These are phyloP conservation scores for Vimba vimba DNA, from an alignment of 2,113 vertebrate genomes.

Conservation along the genomic window DNA sequence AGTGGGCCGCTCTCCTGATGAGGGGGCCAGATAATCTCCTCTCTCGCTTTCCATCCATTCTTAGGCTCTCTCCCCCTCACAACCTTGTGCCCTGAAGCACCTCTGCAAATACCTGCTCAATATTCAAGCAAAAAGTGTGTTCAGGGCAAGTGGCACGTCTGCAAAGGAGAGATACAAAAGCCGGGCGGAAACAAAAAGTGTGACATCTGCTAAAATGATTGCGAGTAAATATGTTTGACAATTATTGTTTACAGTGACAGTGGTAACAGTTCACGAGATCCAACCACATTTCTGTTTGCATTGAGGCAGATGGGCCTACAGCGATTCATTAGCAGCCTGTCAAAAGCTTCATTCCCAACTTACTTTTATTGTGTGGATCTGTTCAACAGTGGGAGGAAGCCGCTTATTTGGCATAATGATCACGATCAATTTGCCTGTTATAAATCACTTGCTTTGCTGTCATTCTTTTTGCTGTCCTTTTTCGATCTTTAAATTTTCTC, in stretches of 20 bases:
- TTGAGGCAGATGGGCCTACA: constrained; percentile 84
- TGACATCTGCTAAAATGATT: constrained; percentile 88
- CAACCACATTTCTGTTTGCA: constrained; percentile 81
- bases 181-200: constrained; percentile 78
- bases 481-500: constrained; percentile 53
- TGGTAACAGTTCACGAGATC: constrained; percentile 85
- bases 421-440: constrained; percentile 72
- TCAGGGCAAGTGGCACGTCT: constrained; percentile 73
- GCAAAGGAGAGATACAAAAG: constrained; percentile 82
- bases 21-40: constrained; percentile 82
- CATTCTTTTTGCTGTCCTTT: constrained; percentile 59
- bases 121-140: constrained; percentile 73
- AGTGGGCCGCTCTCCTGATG: constrained; percentile 75
- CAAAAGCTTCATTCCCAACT: constrained; percentile 81
- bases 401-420: constrained; percentile 71
- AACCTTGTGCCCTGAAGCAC: constrained; percentile 80
- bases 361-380: constrained; percentile 79
- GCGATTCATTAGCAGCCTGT: constrained; percentile 86
- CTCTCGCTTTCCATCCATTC: constrained; percentile 59
- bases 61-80: constrained; percentile 68
- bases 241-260: constrained; percentile 90
- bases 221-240: constrained; percentile 87
- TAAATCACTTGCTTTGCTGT: constrained; percentile 72
- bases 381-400: constrained; percentile 70
- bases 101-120: constrained; percentile 86